Conservation (phyloP, 2,113 vertebrate species). For the Ploceus nigricollis region DNA sequence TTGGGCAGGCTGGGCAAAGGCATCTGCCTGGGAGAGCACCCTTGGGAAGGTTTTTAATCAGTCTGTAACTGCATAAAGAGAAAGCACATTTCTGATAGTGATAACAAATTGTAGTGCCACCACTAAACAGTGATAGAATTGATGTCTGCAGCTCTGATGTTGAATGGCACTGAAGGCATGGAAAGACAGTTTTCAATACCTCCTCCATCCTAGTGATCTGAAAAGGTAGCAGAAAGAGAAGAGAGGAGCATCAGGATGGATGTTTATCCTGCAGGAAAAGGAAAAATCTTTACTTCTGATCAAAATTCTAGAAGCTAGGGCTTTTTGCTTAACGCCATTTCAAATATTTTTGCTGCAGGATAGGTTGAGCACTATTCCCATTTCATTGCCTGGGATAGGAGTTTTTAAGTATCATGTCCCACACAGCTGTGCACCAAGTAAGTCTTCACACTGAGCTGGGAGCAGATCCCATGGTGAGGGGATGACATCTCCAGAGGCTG, state of each 20-base stretch:
- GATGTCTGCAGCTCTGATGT: not conserved
- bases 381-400: slow-evolving; percentile 57
- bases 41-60: not conserved
- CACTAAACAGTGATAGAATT: not conserved
- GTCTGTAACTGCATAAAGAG: not conserved
- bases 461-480: slow-evolving; percentile 46
- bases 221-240: slow-evolving; percentile 45
- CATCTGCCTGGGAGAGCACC: not conserved
- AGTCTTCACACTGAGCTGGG: slow-evolving; percentile 54
- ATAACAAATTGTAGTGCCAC: not conserved
- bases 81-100: not conserved
- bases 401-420: slow-evolving; percentile 56
- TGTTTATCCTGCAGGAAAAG: not conserved
- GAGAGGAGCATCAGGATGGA: not conserved
- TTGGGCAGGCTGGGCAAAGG: not conserved
- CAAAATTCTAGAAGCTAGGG: slow-evolving; percentile 53
- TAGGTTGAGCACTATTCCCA: slow-evolving; percentile 57
- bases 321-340: slow-evolving; percentile 61
- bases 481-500: slow-evolving; percentile 17
- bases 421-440: not conserved
- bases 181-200: slow-evolving; percentile 19
- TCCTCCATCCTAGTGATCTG: not conserved
- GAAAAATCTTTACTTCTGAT: not conserved
- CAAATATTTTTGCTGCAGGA: slow-evolving; percentile 68
- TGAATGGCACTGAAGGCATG: not conserved